A percentile compares a stretch with the other conserved stretches of the same genome.
phyloP scores from a whole-genome alignment of 1,140 invertebrate genomes.

The Listronotus bonariensis region DNA sequence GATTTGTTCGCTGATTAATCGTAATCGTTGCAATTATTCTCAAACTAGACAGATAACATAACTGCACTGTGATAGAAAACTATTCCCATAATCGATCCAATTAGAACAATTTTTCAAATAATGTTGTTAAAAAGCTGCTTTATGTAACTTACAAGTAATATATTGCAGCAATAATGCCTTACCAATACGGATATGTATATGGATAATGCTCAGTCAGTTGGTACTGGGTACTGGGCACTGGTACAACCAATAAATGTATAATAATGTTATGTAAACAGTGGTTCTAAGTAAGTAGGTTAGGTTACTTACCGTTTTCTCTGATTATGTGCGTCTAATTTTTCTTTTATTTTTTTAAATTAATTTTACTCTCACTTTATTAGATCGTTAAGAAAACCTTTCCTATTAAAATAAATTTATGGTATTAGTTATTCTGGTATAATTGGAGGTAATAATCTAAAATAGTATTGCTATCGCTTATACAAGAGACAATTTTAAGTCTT shows the following conservation, averaged over 20 bases:
- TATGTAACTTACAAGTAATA: slow-evolving; percentile 21
- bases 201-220: slow-evolving; percentile 23
- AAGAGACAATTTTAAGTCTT: too few species aligned
- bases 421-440: too few species aligned
- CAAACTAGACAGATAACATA: too few species aligned
- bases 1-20: too few species aligned
- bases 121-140: slow-evolving; percentile 22
- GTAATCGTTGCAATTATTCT: too few species aligned
- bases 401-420: too few species aligned
- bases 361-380: too few species aligned
- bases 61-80: too few species aligned
- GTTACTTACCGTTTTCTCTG: slow-evolving; percentile 28
- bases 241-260: slow-evolving; percentile 13
- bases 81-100: too few species aligned
- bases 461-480: too few species aligned
- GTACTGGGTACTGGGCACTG: slow-evolving; percentile 6
- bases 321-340: slow-evolving; percentile 14
- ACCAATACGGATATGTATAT: slow-evolving; percentile 21
- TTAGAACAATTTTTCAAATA: slow-evolving; percentile 11
- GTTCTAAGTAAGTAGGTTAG: slow-evolving; percentile 29
- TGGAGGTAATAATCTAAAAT: too few species aligned
- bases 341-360: slow-evolving; percentile 1
- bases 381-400: too few species aligned
- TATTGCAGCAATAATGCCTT: slow-evolving; percentile 16
- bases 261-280: slow-evolving; percentile 30